Base-by-base conservation (phyloP, 2,113 vertebrate genomes). In the Gallinago media region DNA sequence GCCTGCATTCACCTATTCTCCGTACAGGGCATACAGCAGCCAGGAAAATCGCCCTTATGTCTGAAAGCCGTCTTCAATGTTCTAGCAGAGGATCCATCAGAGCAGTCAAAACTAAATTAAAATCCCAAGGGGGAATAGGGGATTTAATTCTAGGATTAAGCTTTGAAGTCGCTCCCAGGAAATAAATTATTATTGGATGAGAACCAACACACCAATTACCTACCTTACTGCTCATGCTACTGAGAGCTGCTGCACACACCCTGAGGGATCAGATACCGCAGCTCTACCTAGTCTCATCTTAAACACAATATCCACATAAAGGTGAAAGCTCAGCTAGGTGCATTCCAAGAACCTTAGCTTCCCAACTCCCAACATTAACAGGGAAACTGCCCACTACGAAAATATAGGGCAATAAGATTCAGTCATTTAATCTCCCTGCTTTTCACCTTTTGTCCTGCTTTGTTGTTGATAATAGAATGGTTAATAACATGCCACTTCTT, bases 171-270 rank as follows among this genome's bases (percentile, higher is more conserved):
- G 71, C 74, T 96, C 89, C 67, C 92, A 94, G 85, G 88, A 96
- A 97, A 96, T 95, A 97, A 97, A 93, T 96, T 95, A 96, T 95
- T 97, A 96, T 95, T 96, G 97, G 96, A 96, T 91, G 85, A 94
- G 87, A 97, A 97, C 92, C 96, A 97, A 76, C 89, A 96, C 70
- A 94, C 85, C 95, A 97, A 95, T 97, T 97, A 96, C 92, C 88
- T 92, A 95, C 94, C 95, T 97, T 97, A 94, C 95, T 94, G 96
- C 93, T 96, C 74, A 66, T 70, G 95, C 83, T 92, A 90, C 80
- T 75, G 88, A 96, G 92, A 93, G 74, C 89, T 88, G 80, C 80
- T 80, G 85, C 65, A 83, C 81, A 76, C 44, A 78, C 80, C 92
- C 89, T 68, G 67, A 91, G 91, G 89, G 92, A 95, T 47, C 14